Percentiles rank a stretch among this genome's conserved stretches.
Evolutionary conservation across 2,113 vertebrate species (phyloP).

Genomic region (Craseonycteris thonglongyai): DNA sequence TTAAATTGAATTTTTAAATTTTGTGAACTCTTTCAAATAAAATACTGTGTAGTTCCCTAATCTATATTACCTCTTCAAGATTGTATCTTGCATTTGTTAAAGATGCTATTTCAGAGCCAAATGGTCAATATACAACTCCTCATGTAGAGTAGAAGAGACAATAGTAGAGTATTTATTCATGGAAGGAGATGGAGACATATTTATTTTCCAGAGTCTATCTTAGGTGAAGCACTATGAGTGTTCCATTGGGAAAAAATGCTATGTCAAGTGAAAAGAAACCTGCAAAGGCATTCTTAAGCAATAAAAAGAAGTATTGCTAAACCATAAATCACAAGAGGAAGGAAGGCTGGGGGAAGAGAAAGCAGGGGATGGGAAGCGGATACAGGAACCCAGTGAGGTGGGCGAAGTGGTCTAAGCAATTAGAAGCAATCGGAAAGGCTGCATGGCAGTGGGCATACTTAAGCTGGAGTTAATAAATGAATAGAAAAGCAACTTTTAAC

Average conservation of each 20-base stretch:
- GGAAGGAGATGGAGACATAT: not conserved
- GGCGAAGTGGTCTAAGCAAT: not conserved
- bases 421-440: not conserved
- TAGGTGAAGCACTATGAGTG: not conserved
- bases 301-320: not conserved
- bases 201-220: not conserved
- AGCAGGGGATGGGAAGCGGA: not conserved
- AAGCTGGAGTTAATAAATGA: not conserved
- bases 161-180: not conserved
- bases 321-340: not conserved
- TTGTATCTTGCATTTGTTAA: not conserved
- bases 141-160: not conserved
- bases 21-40: not conserved
- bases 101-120: not conserved
- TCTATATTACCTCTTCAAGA: not conserved
- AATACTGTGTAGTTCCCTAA: not conserved
- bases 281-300: not conserved
- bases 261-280: not conserved
- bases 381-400: not conserved
- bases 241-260: not conserved
- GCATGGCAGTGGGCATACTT: not conserved
- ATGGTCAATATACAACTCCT: not conserved
- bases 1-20: not conserved
- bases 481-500: not conserved
- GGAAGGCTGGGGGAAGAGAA: not conserved